Base-by-base conservation (phyloP, 2,888 invertebrate genomes). In the Molorchus minor region DNA sequence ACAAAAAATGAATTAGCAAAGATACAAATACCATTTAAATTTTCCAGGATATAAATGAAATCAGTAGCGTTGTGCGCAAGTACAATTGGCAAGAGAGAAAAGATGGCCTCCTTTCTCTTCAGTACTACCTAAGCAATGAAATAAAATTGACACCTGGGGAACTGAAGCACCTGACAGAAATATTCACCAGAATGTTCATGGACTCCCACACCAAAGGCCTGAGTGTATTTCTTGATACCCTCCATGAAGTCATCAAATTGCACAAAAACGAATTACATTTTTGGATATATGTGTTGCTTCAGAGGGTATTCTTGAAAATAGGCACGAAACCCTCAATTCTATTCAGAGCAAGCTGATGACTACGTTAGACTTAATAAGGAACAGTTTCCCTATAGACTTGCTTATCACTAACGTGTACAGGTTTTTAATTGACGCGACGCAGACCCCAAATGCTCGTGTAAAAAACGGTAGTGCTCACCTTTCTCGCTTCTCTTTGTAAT, bases 101-200 rank as follows among this genome's bases (percentile, higher is more conserved):
- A 79, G 98, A 98, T 72, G 98, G 98, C 12, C 86, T 98, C 10
- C 79, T 88, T 12, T 87, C 87, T 16, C 79, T 88, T 7, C 89
- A 92, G 80, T 85, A 87, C 60, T 90, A 91, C 76, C 84, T 94
- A 15, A 87, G 87, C 75, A 87, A 86, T 71, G 90, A 90, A 1
- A 86, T 88, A 0, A 83, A 85, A 0, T 81, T 92, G 0, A 84
- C 85, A 0, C 85, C 87, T 2, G 84, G 86, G 0, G 93, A 95
- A 75, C 83, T 95, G 56, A 87, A 91, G 62, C 88, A 91, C 66
- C 87, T 96, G n/a, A 93, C 95, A 0, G 97, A 98, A 71, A 90
- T 95, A 62, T 93, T 97, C 75, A 92, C 94, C 62, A 92, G 94
- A 83, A 95, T 98, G 94, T 97, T 98, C 79, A 95, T 96, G 86